phyloP scores from a whole-genome alignment of 64 coral and sea anemone species.

The Montipora capricornis region DNA sequence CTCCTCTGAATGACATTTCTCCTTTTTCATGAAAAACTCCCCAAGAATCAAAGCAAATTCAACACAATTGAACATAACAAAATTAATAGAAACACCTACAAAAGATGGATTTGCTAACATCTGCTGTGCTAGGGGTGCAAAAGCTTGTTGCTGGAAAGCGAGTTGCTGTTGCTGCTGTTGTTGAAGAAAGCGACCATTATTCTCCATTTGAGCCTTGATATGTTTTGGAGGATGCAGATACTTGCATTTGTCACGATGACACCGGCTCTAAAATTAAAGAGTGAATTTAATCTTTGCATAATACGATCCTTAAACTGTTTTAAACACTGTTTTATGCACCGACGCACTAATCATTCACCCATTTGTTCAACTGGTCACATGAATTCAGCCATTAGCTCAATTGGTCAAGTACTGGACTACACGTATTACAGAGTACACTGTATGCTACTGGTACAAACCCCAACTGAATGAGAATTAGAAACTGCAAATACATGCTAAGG shows the following conservation, averaged over 20 bases:
- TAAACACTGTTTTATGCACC: not conserved
- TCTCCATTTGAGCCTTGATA: constrained; percentile 95
- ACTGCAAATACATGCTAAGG: too few species aligned
- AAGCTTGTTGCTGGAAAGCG: constrained; percentile 61
- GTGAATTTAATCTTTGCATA: not conserved
- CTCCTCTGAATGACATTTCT: too few species aligned
- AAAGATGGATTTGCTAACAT: constrained; percentile 90
- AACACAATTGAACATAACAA: not conserved
- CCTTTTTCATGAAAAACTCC: too few species aligned
- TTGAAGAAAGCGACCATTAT: constrained; percentile 86
- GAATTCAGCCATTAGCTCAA: too few species aligned
- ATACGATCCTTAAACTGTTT: too few species aligned
- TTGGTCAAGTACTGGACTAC: too few species aligned
- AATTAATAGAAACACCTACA: constrained; percentile 64
- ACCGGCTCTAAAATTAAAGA: constrained; percentile 73
- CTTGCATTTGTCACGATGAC: constrained; percentile 97
- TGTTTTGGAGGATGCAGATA: constrained; percentile 98
- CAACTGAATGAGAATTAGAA: too few species aligned
- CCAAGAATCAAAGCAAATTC: not conserved
- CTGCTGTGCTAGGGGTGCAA: constrained; percentile 77
- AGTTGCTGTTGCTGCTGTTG: constrained; percentile 94
- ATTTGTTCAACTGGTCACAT: too few species aligned
- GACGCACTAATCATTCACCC: not conserved
- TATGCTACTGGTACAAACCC: too few species aligned
- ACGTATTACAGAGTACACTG: too few species aligned